Evolutionary conservation across 2,113 vertebrate genomes (phyloP).

Genomic region (Macquaria ambigua): DNA sequence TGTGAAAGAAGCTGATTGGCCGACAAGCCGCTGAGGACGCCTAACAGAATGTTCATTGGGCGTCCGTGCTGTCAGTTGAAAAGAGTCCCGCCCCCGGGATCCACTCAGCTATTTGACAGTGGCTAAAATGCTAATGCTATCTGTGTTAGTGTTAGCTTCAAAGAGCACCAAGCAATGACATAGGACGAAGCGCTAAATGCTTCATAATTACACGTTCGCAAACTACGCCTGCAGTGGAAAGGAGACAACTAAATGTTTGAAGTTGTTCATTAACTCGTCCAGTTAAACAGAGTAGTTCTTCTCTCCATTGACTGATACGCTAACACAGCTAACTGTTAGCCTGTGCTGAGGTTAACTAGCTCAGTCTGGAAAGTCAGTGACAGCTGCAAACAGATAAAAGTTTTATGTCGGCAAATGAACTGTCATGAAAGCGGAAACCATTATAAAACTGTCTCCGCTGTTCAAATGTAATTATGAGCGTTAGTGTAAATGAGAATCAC

Average conservation of each 20-base stretch:
- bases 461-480: not conserved
- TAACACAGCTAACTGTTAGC: slow-evolving; percentile 62
- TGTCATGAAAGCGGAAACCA: not conserved
- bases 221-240: accelerated
- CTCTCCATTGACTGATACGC: slow-evolving; percentile 56
- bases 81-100: slow-evolving; percentile 9
- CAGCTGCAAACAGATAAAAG: not conserved
- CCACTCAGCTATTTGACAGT: slow-evolving; percentile 50
- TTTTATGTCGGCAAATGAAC: not conserved
- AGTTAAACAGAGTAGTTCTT: slow-evolving; percentile 10
- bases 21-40: accelerated
- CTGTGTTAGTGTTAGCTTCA: slow-evolving; percentile 30
- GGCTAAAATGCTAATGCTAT: slow-evolving; percentile 67
- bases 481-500: not conserved
- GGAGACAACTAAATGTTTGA: not conserved
- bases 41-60: slow-evolving; percentile 16
- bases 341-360: slow-evolving; percentile 25
- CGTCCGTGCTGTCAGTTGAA: slow-evolving; percentile 10
- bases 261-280: not conserved
- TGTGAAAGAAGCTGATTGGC: slow-evolving; percentile 47
- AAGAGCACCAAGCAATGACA: not conserved
- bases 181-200: not conserved
- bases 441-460: not conserved
- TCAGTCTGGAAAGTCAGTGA: slow-evolving; percentile 32
- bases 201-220: not conserved